phyloP scores from a whole-genome alignment of 2,888 invertebrate genomes.

The Julus scanicus region DNA sequence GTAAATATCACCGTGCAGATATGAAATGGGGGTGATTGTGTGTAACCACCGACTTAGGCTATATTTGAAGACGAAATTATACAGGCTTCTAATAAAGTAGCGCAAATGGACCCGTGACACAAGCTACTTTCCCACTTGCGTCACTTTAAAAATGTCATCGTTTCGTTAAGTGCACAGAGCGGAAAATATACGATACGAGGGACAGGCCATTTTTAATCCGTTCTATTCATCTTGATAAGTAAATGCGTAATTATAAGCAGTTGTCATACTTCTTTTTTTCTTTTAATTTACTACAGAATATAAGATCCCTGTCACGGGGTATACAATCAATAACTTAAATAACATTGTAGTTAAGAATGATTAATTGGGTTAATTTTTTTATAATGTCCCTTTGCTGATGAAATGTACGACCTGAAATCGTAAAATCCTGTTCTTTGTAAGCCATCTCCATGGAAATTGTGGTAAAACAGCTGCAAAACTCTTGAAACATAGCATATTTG shows the following conservation, averaged over 20 bases:
- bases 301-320: background rate
- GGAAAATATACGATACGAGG: conserved; percentile 15
- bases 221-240: conserved; percentile 16
- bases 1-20: background rate
- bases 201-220: conserved; percentile 15
- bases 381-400: background rate
- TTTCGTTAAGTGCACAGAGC: background rate
- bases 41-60: background rate
- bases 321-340: background rate
- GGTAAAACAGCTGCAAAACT: background rate
- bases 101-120: background rate
- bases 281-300: background rate
- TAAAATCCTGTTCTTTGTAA: background rate
- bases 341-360: background rate
- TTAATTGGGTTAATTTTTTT: conserved; percentile 1
- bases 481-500: background rate
- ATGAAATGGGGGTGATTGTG: background rate
- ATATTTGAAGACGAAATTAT: background rate
- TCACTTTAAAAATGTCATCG: background rate
- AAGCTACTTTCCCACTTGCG: background rate
- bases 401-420: background rate
- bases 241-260: conserved; percentile 16
- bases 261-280: background rate
- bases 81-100: background rate
- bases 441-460: background rate